Evolutionary conservation across 2,888 invertebrate genomes (phyloP).

Genomic region (Thera britannica): DNA sequence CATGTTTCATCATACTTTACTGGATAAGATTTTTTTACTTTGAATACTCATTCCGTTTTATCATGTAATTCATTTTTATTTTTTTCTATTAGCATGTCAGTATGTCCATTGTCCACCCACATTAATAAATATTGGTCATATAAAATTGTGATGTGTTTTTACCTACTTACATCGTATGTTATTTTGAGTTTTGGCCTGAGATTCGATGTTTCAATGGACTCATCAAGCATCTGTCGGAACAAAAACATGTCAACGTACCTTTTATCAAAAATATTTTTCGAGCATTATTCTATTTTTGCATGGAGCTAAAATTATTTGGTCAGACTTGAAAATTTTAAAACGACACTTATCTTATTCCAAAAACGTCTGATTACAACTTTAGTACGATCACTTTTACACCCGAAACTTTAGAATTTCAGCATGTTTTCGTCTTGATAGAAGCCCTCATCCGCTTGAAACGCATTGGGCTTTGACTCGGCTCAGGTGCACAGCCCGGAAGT

Average conservation of each 20-base stretch:
- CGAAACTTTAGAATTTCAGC: conserved; percentile 69
- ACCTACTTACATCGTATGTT: conserved; percentile 3
- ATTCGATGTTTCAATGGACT: conserved; percentile 24
- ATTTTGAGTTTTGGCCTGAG: conserved; percentile 14
- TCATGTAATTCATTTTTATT: no score
- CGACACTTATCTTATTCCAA: conserved; percentile 18
- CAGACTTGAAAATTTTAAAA: conserved; percentile 13
- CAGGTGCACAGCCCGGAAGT: conserved; percentile 84
- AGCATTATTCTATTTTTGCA: background rate
- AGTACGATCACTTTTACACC: conserved; percentile 23
- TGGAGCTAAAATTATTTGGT: conserved; percentile 2
- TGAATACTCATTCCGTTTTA: no score
- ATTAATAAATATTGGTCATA: background rate
- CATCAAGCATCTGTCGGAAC: conserved; percentile 1
- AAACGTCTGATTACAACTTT: conserved; percentile 24
- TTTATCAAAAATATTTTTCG: conserved; percentile 12
- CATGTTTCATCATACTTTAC: no score
- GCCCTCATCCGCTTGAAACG: conserved; percentile 72
- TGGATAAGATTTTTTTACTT: no score
- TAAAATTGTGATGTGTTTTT: background rate
- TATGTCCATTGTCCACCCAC: background rate
- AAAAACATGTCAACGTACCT: background rate
- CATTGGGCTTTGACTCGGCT: conserved; percentile 75
- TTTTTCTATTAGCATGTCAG: no score
- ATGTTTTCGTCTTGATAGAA: conserved; percentile 77